Conservation (phyloP, 2,113 vertebrate species). For the Trachemys scripta region DNA sequence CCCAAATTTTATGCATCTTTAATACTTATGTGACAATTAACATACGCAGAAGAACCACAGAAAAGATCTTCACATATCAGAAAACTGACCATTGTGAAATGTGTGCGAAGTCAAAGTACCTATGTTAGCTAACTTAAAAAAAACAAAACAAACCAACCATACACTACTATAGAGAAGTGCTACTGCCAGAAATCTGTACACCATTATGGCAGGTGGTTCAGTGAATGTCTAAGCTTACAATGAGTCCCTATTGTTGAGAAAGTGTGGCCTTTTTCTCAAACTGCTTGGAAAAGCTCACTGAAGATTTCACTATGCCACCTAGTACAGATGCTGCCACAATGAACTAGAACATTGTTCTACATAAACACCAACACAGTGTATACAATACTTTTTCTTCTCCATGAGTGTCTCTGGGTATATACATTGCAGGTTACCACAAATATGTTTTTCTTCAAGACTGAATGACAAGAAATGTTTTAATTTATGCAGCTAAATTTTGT, state of each 20-base stretch:
- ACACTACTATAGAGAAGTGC: not conserved
- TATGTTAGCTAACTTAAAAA: not conserved
- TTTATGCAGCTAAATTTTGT: slow-evolving; percentile 16
- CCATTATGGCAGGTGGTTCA: not conserved
- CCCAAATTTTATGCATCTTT: not conserved
- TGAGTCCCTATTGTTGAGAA: not conserved
- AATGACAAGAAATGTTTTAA: slow-evolving; percentile 19
- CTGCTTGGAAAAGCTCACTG: not conserved
- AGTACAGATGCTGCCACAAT: slow-evolving; percentile 10
- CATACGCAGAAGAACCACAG: not conserved
- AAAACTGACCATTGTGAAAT: not conserved
- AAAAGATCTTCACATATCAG: not conserved
- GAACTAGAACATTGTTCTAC: not conserved
- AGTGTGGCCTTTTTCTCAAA: slow-evolving; percentile 29
- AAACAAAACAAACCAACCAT: not conserved
- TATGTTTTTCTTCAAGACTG: not conserved
- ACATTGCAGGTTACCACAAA: not conserved
- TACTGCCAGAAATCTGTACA: not conserved
- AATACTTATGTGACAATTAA: not conserved
- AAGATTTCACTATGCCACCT: not conserved
- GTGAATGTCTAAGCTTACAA: not conserved
- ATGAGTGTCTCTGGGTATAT: not conserved
- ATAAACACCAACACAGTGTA: not conserved
- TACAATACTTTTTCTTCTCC: not conserved
- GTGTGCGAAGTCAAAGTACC: not conserved